Conservation (phyloP, 2,888 invertebrate species). For the Ceraclea dissimilis region DNA sequence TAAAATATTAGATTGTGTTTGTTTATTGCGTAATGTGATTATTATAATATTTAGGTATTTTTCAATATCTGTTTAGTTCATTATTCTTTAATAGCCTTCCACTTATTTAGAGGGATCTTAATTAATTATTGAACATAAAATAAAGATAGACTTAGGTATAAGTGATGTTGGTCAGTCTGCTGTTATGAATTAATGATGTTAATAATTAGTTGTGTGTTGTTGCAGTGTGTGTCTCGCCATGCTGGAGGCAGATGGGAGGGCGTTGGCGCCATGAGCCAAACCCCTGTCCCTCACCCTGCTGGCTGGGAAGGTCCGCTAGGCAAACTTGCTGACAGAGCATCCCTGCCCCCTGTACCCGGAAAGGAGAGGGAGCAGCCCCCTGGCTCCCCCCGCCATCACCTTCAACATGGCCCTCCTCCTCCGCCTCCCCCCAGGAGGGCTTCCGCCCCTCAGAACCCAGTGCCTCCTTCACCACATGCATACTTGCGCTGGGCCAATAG, state of each 20-base stretch:
- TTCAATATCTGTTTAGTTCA: too few relatives aligned
- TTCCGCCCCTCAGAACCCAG: conserved; percentile 36
- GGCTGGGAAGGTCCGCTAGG: conserved; percentile 50
- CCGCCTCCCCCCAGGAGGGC: conserved; percentile 29
- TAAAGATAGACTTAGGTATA: too few relatives aligned
- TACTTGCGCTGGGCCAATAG: conserved; percentile 87
- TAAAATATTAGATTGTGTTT: too few relatives aligned
- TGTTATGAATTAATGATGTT: too few relatives aligned
- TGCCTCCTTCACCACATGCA: conserved; percentile 49
- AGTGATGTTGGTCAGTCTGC: too few relatives aligned
- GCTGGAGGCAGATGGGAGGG: conserved; percentile 53
- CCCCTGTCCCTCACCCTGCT: conserved; percentile 50
- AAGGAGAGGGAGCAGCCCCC: conserved; percentile 45
- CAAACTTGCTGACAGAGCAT: conserved; percentile 62
- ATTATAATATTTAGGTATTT: too few relatives aligned
- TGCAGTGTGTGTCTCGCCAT: conserved; percentile 51
- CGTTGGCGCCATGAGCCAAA: conserved; percentile 54
- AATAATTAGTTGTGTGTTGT: conserved; percentile 14
- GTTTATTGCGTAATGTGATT: too few relatives aligned
- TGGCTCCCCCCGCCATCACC: conserved; percentile 1
- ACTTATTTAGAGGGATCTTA: too few relatives aligned
- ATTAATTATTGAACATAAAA: too few relatives aligned
- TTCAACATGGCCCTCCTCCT: conserved; percentile 13
- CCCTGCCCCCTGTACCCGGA: conserved; percentile 80
- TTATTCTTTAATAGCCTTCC: too few relatives aligned